A percentile compares a stretch with the other conserved stretches of the same genome.
phyloP scores from a whole-genome alignment of 2,888 invertebrate species.

The Drosophila silvestris region DNA sequence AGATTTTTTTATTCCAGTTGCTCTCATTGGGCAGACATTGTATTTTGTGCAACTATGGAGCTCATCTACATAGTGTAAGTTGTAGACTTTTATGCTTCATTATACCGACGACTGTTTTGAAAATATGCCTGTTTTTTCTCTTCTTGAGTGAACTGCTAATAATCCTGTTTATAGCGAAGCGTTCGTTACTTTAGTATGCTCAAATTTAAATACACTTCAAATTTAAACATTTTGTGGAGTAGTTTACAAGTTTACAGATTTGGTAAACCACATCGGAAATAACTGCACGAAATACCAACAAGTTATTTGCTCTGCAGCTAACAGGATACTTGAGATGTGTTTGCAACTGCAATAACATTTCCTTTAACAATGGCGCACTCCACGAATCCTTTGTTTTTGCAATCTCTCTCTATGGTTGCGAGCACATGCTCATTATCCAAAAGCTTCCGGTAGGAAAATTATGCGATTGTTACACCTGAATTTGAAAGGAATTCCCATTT shows the following conservation, averaged over 20 bases:
- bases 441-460: constrained; percentile 64
- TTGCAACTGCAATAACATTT: constrained; percentile 38
- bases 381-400: constrained; percentile 25
- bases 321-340: background rate
- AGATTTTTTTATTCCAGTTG: constrained; percentile 14
- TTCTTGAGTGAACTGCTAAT: background rate
- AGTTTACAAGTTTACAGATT: background rate
- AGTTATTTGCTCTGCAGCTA: background rate
- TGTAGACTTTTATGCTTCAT: constrained; percentile 1
- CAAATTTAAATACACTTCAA: background rate
- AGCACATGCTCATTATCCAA: constrained; percentile 64
- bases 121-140: background rate
- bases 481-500: constrained; percentile 42
- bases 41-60: constrained; percentile 30
- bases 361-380: constrained; percentile 25
- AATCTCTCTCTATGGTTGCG: constrained; percentile 24
- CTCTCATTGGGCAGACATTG: constrained; percentile 19
- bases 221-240: background rate
- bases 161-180: background rate
- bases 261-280: background rate
- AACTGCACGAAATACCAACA: background rate
- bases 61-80: constrained; percentile 9
- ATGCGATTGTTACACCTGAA: constrained; percentile 53
- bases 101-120: background rate
- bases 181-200: background rate